Evolutionary conservation across 2,797 vertebrate genomes (phyloP).

Genomic region (Cossypha polioptera): DNA sequence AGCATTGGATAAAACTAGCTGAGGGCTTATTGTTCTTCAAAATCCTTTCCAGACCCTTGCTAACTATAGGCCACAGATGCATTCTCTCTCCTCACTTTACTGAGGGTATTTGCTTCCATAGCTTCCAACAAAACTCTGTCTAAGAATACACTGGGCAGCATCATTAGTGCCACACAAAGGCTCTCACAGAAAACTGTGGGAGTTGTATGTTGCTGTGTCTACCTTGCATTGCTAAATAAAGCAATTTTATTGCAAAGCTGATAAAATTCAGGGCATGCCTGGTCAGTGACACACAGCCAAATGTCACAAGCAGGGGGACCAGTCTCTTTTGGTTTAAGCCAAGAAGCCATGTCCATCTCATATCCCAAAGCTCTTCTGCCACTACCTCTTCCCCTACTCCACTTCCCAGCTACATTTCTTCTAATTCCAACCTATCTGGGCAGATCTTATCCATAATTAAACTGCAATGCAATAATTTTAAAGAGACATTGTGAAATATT

Average conservation of each 20-base stretch:
- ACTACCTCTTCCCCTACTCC: no score
- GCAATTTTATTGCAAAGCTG: background rate
- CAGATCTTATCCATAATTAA: background rate
- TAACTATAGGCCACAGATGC: background rate
- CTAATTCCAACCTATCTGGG: background rate
- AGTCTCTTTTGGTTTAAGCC: background rate
- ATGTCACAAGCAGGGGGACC: background rate
- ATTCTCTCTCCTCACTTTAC: background rate
- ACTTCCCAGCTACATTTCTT: background rate
- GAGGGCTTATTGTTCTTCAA: background rate
- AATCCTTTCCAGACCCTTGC: background rate
- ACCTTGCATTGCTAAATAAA: no score
- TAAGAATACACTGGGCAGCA: background rate
- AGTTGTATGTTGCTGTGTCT: accelerated
- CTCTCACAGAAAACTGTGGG: accelerated
- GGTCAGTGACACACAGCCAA: background rate
- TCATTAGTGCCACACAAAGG: background rate
- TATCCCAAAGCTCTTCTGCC: background rate
- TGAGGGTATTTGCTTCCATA: background rate
- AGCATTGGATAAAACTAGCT: background rate
- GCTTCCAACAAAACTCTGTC: background rate
- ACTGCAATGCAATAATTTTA: background rate
- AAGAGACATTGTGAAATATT: background rate
- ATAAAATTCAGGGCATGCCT: background rate
- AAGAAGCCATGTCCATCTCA: background rate